phyloP scores from a whole-genome alignment of 2,113 vertebrate genomes.

The Camelus bactrianus region DNA sequence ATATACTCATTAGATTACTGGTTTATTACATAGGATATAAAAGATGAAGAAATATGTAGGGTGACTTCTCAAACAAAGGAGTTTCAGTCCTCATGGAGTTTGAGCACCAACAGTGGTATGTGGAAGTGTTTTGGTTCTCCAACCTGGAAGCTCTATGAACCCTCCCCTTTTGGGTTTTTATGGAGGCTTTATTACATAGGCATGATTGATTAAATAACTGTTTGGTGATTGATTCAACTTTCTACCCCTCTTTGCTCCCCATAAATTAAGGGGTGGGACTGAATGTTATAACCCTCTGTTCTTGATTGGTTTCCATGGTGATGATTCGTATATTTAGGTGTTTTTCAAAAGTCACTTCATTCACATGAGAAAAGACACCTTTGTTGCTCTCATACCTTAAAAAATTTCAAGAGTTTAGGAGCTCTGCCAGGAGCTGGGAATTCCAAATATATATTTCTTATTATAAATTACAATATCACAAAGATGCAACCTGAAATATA shows the following conservation, averaged over 20 bases:
- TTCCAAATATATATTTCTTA: not conserved
- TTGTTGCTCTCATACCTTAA: not conserved
- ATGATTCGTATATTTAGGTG: not conserved
- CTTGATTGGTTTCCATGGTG: not conserved
- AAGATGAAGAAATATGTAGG: not conserved
- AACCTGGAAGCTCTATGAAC: not conserved
- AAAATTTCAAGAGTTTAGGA: not conserved
- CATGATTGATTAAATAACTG: not conserved
- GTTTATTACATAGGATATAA: not conserved
- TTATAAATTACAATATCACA: not conserved
- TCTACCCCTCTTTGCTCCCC: not conserved
- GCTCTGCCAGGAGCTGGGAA: not conserved
- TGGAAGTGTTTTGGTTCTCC: not conserved
- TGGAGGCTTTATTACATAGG: not conserved
- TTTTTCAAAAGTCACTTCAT: not conserved
- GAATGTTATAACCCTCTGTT: not conserved
- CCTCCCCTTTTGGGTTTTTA: not conserved
- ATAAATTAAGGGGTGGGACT: not conserved
- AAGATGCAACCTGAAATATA: not conserved
- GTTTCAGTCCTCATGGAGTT: not conserved
- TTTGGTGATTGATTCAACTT: not conserved
- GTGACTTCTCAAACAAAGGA: not conserved
- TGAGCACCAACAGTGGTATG: no score
- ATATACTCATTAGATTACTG: not conserved
- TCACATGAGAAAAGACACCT: not conserved